These are phyloP conservation scores for Sminthurinus aureus DNA, from an alignment of 2,888 invertebrate species.

Conservation along the genomic window DNA sequence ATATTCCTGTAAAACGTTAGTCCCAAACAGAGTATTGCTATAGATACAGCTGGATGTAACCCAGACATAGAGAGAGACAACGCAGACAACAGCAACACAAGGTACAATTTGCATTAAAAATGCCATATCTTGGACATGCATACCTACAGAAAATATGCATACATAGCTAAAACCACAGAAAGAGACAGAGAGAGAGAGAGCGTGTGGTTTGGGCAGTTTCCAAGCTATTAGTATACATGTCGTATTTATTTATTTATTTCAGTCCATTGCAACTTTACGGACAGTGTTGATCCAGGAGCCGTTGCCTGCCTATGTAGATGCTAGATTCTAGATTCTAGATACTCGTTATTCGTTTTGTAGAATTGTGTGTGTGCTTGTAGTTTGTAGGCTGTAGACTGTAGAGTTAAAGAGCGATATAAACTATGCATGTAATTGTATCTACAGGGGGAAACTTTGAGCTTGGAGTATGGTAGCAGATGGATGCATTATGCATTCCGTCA, in stretches of 20 bases:
- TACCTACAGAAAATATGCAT: background rate
- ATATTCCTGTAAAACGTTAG: too few species aligned
- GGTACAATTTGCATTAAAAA: too few species aligned
- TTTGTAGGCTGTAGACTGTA: background rate
- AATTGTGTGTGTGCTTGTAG: background rate
- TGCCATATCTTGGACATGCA: background rate
- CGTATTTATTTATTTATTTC: background rate
- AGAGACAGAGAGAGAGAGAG: background rate
- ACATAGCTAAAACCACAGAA: background rate
- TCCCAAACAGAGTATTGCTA: too few species aligned
- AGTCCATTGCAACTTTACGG: background rate
- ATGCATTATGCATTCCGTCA: slow-evolving; percentile 25
- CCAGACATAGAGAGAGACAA: too few species aligned
- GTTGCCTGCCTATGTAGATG: too few species aligned
- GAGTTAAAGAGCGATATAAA: slow-evolving; percentile 18
- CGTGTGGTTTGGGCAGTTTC: slow-evolving; percentile 18
- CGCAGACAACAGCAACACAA: too few species aligned
- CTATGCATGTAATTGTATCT: slow-evolving; percentile 21
- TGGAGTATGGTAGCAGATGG: slow-evolving; percentile 14
- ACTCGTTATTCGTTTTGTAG: background rate
- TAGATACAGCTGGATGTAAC: too few species aligned
- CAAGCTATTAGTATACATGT: background rate
- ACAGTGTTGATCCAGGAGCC: too few species aligned
- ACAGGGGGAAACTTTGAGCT: background rate
- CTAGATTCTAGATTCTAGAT: too few species aligned